Conservation (phyloP, 2,888 invertebrate genomes). For the Tethea ocularis region DNA sequence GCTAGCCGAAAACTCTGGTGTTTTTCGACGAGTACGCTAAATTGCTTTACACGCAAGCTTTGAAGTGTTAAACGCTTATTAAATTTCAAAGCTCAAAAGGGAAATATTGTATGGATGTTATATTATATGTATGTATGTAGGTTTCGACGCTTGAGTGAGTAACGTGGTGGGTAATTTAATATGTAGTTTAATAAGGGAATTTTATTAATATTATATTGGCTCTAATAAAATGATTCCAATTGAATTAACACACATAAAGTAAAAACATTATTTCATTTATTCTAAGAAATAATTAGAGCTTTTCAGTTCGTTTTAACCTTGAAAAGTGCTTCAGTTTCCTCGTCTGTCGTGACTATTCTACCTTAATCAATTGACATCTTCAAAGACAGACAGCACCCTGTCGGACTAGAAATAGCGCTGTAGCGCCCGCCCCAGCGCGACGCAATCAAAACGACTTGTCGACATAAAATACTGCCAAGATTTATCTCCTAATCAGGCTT, state of each 20-base stretch:
- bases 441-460: conserved; percentile 29
- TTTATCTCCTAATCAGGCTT: conserved; percentile 72
- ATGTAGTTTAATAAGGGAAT: conserved; percentile 5
- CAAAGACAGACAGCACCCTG: conserved; percentile 10
- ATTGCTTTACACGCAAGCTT: conserved; percentile 78
- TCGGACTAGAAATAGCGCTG: neutral
- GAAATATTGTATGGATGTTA: conserved; percentile 63
- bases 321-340: neutral
- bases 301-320: no score
- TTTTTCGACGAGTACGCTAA: conserved; percentile 76
- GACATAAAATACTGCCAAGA: conserved; percentile 44
- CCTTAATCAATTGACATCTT: conserved; percentile 1
- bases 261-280: no score
- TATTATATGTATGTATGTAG: conserved; percentile 17
- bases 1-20: conserved; percentile 73
- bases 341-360: neutral
- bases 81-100: conserved; percentile 75
- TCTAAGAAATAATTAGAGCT: no score
- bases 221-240: neutral
- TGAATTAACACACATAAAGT: no score
- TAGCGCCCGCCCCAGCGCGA: neutral
- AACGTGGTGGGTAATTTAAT: conserved; percentile 10
- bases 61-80: conserved; percentile 82
- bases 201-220: neutral
- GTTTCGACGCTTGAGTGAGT: conserved; percentile 22